Percentiles rank a stretch among this genome's conserved stretches.
phyloP scores from a whole-genome alignment of 2,113 vertebrate genomes.

The Micronisus gabar region DNA sequence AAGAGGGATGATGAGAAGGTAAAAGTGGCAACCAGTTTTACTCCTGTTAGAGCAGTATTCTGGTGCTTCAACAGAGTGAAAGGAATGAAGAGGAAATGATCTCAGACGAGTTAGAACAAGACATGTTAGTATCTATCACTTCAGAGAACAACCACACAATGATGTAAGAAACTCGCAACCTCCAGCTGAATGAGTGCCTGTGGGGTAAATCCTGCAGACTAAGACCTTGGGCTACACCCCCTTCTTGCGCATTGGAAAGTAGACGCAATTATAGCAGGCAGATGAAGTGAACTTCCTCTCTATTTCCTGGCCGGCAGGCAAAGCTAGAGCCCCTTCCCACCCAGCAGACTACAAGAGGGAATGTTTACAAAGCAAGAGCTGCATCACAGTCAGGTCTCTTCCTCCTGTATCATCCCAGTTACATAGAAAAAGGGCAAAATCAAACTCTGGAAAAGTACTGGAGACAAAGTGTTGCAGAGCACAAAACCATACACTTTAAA shows the following conservation, averaged over 20 bases:
- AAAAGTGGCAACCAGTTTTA: not conserved
- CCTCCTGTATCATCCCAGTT: not conserved
- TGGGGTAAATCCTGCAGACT: not conserved
- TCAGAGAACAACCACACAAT: not conserved
- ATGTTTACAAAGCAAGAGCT: not conserved
- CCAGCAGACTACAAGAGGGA: not conserved
- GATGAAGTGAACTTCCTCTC: not conserved
- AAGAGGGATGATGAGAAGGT: not conserved
- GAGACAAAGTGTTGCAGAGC: not conserved
- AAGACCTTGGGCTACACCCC: not conserved
- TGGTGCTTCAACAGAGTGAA: not conserved
- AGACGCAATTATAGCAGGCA: not conserved
- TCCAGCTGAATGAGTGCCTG: not conserved
- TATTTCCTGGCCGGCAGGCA: not conserved
- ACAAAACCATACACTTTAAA: not conserved
- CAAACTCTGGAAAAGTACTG: not conserved
- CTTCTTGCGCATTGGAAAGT: rapidly evolving
- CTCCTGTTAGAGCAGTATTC: not conserved
- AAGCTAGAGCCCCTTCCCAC: not conserved
- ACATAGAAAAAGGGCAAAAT: not conserved
- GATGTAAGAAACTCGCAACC: not conserved
- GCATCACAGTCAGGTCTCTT: not conserved
- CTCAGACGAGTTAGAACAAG: not conserved
- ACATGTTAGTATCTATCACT: not conserved
- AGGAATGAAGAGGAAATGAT: not conserved